Percentiles rank a stretch among this genome's conserved stretches.
These are phyloP conservation scores for Apodemia duryi DNA, from an alignment of 2,888 invertebrate species.

Conservation along the genomic window DNA sequence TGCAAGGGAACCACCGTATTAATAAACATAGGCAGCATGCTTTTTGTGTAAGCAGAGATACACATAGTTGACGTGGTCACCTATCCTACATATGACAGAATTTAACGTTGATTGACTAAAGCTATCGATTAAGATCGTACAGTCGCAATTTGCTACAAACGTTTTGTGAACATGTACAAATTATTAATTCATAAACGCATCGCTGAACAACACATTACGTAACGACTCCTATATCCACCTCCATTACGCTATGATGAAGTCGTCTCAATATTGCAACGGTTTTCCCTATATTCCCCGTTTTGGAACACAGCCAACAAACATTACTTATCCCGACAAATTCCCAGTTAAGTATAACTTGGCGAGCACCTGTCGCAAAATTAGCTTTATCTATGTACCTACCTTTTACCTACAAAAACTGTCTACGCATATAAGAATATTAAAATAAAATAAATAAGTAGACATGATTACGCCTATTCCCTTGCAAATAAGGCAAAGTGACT, in stretches of 20 bases:
- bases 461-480: too few species aligned
- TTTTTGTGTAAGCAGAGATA: neutral
- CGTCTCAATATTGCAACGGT: slow-evolving; percentile 36
- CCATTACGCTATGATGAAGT: slow-evolving; percentile 32
- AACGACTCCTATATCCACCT: slow-evolving; percentile 22
- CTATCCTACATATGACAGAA: neutral
- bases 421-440: neutral
- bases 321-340: slow-evolving; percentile 53
- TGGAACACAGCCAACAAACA: slow-evolving; percentile 38
- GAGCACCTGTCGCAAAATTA: slow-evolving; percentile 44
- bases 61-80: neutral
- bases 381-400: slow-evolving; percentile 29
- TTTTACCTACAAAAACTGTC: neutral
- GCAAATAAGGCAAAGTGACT: too few species aligned
- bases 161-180: neutral
- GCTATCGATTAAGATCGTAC: neutral
- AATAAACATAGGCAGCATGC: too few species aligned
- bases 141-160: neutral
- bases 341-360: slow-evolving; percentile 43
- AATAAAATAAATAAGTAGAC: neutral
- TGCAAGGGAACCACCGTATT: too few species aligned
- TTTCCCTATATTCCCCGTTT: slow-evolving; percentile 33
- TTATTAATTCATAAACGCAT: neutral
- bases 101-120: neutral
- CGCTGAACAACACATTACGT: neutral